Evolutionary conservation across 2,888 invertebrate species (phyloP), one percentile per base, ranked within the genome.

Genomic region (Polyploca ridens): DNA sequence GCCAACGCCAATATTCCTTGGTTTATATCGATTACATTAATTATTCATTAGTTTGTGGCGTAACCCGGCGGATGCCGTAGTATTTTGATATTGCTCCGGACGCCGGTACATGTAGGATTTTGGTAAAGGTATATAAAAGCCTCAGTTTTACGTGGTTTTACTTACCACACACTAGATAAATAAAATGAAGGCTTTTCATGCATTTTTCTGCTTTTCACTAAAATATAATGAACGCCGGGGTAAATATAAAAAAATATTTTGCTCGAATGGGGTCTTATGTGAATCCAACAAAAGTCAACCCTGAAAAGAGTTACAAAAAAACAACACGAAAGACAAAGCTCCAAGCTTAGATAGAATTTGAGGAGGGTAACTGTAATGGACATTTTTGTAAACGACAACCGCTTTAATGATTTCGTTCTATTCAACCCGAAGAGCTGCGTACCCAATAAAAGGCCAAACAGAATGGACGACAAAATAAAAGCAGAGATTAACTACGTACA

Each of bases 301-400:
- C 69, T 72, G 68, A 74, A 79, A 69, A 73, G 63, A 70, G 64
- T 58, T 68, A 64, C 71, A 76, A 77, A 78, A 79, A 79, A 81
- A 70, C 65, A 75, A 76, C 73, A 63, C 58, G 61, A 78, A 73
- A 84, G 72, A 78, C 81, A 86, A 87, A 85, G 81, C 80, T 76
- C 66, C 64, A 68, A 69, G 81, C 81, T 86, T 79, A 84, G 73
- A 78, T 77, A 80, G 76, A 82, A 84, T 88, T 89, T 88, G 87
- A 88, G 78, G 78, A 85, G 86, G 89, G 87, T 87, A 78, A 74
- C 80, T 69, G 71, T 85, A 84, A 89, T 85, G 82, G 85, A 83
- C 85, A 85, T 86, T 88, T 86, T 85, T 86, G 85, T 83, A 86
- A 84, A 84, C 76, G 81, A 82, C 79, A 78, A 78, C 77, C 77